Base-by-base conservation (phyloP, 1,140 invertebrate species). In the Ceratina australensis region DNA sequence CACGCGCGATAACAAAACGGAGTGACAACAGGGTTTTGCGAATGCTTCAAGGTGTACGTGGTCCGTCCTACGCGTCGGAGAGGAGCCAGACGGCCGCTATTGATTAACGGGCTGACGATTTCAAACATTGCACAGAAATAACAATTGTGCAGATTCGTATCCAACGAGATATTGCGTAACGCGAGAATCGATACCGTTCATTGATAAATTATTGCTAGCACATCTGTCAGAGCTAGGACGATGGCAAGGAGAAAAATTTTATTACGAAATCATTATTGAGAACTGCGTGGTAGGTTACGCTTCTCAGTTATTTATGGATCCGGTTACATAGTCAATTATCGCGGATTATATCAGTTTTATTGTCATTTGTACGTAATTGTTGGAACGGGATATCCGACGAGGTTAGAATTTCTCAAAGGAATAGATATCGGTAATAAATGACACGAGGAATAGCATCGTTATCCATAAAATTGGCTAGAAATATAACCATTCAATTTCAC, bases 231-330 rank as follows among this genome's bases (percentile, higher is more conserved):
- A n/a, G 10, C 3, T 12, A 18, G 13, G 24, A 69, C 22, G 8
- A 4, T 56, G 18, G 10, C 20, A 16, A 24, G 5, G 16, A 24
- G 28, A 8, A 15, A 18, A 42, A 42, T 24, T 0, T 16, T 15
- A 69, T 69, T 69, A 69, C 16, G 20, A 52, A 28, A 28, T 67
- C 49, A 10, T 52, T 26, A 18, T 52, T n/a, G 33, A 42, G 33
- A 10, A 42, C 33, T 10, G 24, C 18, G 26, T 28, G 10, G 18
- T 52, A n/a, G 16, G 1, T 52, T 5, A 8, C 33, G 33, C 33
- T 42, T 42, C 33, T 42, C 33, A 42, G 10, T 42, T 42, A 42
- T 42, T 10, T 42, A 33, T 33, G 28, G 5, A 5, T 5, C 33
- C 33, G 33, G 33, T 42, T 42, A 5, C 10, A 42, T 42, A 3